Conservation (phyloP, 2,797 vertebrate genomes). For the Zenarchopterus dispar region DNA sequence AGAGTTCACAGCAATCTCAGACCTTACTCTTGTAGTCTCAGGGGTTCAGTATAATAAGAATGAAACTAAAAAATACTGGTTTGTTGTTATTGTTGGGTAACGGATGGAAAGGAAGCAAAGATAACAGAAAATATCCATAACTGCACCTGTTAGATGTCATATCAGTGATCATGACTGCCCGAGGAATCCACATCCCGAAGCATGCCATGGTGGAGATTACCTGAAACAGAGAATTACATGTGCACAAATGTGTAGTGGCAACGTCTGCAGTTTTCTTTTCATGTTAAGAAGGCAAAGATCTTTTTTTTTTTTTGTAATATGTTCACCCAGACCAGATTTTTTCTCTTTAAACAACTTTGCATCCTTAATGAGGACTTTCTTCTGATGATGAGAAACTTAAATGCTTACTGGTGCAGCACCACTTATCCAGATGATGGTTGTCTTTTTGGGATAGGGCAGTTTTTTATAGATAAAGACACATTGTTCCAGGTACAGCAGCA, state of each 20-base stretch:
- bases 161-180: slow-evolving; percentile 89
- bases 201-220: slow-evolving; percentile 87
- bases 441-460: slow-evolving; percentile 82
- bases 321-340: too few species aligned
- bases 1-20: too few species aligned
- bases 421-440: slow-evolving; percentile 88
- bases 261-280: too few species aligned
- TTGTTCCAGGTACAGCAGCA: slow-evolving; percentile 87
- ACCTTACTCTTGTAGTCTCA: too few species aligned
- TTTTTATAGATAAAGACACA: slow-evolving; percentile 86
- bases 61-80: too few species aligned
- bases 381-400: not conserved
- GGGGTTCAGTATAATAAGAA: too few species aligned
- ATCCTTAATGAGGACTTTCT: too few species aligned
- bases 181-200: slow-evolving; percentile 91
- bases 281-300: not conserved
- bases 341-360: too few species aligned
- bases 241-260: not conserved
- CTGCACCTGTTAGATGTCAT: slow-evolving; percentile 87
- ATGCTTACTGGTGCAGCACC: slow-evolving; percentile 87
- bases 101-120: too few species aligned
- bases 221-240: slow-evolving; percentile 66
- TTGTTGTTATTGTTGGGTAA: too few species aligned
- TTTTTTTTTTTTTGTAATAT: too few species aligned
- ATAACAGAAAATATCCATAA: too few species aligned